Conservation (phyloP, 1,140 invertebrate species). For the Aporrectodea caliginosa region DNA sequence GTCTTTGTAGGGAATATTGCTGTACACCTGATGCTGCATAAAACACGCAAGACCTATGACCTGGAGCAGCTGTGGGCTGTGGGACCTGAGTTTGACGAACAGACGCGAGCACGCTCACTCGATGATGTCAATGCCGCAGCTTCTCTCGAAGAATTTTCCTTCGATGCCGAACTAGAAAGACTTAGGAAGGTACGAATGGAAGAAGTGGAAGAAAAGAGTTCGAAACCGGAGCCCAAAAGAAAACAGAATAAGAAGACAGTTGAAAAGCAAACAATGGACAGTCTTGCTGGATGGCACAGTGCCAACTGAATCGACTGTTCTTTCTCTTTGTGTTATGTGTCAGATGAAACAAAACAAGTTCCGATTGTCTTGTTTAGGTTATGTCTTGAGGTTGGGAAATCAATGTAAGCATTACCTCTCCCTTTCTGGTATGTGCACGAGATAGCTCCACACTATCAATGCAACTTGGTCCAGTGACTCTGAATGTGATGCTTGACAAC, state of each 20-base stretch:
- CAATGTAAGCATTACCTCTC: too few relatives aligned
- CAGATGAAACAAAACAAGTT: too few relatives aligned
- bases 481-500: too few relatives aligned
- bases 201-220: neutral
- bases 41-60: constrained; percentile 71
- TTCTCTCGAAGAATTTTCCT: constrained; percentile 9
- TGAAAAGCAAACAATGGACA: too few relatives aligned
- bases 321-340: too few relatives aligned
- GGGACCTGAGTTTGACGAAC: constrained; percentile 72
- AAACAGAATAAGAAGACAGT: neutral
- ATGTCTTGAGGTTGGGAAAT: too few relatives aligned
- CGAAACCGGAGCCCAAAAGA: neutral
- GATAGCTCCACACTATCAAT: too few relatives aligned
- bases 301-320: too few relatives aligned
- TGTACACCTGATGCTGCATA: constrained; percentile 76
- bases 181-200: constrained; percentile 9
- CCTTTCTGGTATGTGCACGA: too few relatives aligned
- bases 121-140: neutral
- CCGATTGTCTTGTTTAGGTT: too few relatives aligned
- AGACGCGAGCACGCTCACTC: neutral
- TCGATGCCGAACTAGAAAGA: constrained; percentile 20
- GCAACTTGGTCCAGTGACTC: too few relatives aligned
- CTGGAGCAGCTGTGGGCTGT: constrained; percentile 86
- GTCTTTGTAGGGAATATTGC: constrained; percentile 73
- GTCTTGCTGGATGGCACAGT: neutral